Conservation (phyloP, 35 echinoderm and acorn worm species). For the Strongylocentrotus purpuratus region DNA sequence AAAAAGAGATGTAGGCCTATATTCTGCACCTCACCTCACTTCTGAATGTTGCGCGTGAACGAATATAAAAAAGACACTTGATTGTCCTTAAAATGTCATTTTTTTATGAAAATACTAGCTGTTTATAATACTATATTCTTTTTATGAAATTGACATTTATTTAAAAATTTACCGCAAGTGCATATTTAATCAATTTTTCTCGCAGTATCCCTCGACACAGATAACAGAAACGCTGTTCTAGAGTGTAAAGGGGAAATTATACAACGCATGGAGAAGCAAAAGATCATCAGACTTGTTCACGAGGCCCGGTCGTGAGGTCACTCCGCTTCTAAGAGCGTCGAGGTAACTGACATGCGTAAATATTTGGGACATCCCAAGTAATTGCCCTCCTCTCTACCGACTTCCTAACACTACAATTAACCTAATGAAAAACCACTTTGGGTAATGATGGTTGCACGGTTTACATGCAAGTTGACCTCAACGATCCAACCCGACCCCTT, state of each 20-base stretch:
- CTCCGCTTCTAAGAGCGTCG: neutral
- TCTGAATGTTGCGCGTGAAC: too few relatives aligned
- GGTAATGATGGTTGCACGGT: neutral
- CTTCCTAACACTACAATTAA: constrained; percentile 18
- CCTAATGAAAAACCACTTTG: constrained; percentile 12
- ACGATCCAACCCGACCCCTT: neutral
- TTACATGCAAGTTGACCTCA: neutral
- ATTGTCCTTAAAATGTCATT: too few relatives aligned
- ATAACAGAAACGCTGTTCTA: too few relatives aligned
- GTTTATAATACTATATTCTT: too few relatives aligned
- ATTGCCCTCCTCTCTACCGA: neutral
- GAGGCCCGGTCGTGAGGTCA: neutral
- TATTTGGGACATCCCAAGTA: constrained; percentile 17
- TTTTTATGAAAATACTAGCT: too few relatives aligned
- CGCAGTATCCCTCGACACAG: too few relatives aligned
- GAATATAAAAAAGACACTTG: too few relatives aligned
- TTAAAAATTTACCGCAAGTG: too few relatives aligned
- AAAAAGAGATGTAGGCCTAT: too few relatives aligned
- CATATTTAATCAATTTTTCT: too few relatives aligned
- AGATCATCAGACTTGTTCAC: neutral
- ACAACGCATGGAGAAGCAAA: neutral
- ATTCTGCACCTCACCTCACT: too few relatives aligned
- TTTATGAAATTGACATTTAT: too few relatives aligned
- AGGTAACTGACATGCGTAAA: constrained; percentile 17
- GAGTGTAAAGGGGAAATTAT: neutral